Conservation (phyloP, 2,113 vertebrate genomes). For the Pygoscelis antarcticus region DNA sequence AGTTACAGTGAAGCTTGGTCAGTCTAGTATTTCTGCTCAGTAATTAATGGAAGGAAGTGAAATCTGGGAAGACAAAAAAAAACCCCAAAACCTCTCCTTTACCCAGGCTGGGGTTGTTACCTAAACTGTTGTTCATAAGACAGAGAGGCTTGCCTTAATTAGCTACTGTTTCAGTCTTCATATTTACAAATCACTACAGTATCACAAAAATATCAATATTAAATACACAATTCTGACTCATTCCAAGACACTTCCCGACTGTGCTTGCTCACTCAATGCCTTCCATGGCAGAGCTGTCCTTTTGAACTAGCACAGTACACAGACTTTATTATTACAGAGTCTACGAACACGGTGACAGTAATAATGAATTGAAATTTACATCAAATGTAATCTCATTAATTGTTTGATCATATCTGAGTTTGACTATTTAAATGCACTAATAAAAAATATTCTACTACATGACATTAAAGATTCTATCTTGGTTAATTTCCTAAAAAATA, state of each 20-base stretch:
- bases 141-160: background rate
- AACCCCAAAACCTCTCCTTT: background rate
- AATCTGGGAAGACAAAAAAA: background rate
- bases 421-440: conserved; percentile 51
- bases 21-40: background rate
- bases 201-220: background rate
- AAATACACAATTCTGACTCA: background rate
- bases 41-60: background rate
- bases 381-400: conserved; percentile 46
- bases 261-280: background rate
- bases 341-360: background rate
- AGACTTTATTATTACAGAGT: background rate
- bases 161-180: background rate
- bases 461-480: conserved; percentile 49
- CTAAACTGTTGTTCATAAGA: background rate
- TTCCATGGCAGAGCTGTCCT: background rate
- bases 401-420: conserved; percentile 1
- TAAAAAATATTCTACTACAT: conserved; percentile 28
- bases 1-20: background rate
- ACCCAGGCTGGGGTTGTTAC: background rate
- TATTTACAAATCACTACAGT: background rate
- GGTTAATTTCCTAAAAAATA: conserved; percentile 48
- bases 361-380: conserved; percentile 57
- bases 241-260: background rate
- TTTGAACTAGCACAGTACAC: background rate